phyloP scores from a whole-genome alignment of 2,888 invertebrate species.

The Hololepta plana region DNA sequence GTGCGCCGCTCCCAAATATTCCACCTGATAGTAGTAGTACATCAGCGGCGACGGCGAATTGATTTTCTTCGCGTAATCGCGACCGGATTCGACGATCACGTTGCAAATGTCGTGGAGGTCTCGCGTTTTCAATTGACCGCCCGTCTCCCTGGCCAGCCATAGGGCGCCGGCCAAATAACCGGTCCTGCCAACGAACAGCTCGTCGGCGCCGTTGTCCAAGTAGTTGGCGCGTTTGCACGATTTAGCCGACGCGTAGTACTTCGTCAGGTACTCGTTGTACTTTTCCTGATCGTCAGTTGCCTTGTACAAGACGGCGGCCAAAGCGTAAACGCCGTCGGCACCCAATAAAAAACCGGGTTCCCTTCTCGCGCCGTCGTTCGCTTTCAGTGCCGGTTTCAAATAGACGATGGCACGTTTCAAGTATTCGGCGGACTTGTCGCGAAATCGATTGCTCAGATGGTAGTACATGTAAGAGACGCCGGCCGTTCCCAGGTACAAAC shows the following conservation, averaged over 20 bases:
- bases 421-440: slow-evolving; percentile 22
- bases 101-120: slow-evolving; percentile 47
- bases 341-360: slow-evolving; percentile 64
- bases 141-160: slow-evolving; percentile 45
- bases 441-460: slow-evolving; percentile 37
- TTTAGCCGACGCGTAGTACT: slow-evolving; percentile 26
- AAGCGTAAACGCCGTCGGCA: slow-evolving; percentile 56
- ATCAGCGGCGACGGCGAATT: slow-evolving; percentile 47
- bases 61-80: slow-evolving; percentile 36
- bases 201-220: slow-evolving; percentile 55
- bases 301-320: slow-evolving; percentile 44
- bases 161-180: slow-evolving; percentile 65
- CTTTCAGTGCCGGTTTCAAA: slow-evolving; percentile 39
- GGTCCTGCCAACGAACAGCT: slow-evolving; percentile 69
- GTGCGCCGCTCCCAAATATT: slow-evolving; percentile 58
- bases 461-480: slow-evolving; percentile 65
- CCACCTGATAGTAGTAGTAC: slow-evolving; percentile 57
- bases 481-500: slow-evolving; percentile 48
- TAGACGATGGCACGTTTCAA: slow-evolving; percentile 42
- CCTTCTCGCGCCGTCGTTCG: slow-evolving; percentile 28
- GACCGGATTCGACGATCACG: slow-evolving; percentile 51
- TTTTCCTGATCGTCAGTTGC: slow-evolving; percentile 28
- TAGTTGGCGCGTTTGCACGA: slow-evolving; percentile 35
- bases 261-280: slow-evolving; percentile 19
- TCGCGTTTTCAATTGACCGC: slow-evolving; percentile 26